Conservation (phyloP, 2,888 invertebrate genomes). For the Aphelenchoides bicaudatus region DNA sequence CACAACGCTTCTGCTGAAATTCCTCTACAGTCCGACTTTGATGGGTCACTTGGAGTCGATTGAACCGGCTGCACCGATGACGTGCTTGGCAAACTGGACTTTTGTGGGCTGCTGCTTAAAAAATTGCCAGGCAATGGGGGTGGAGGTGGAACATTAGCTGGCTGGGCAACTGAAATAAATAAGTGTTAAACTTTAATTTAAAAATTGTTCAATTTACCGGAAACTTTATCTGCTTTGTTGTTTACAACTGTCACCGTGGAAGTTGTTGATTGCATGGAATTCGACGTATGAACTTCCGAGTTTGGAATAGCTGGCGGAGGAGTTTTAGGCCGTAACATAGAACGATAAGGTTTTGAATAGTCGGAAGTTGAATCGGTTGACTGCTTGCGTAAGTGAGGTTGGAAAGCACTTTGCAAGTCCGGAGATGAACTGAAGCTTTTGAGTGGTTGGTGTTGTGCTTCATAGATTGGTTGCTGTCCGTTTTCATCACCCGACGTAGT, state of each 20-base stretch:
- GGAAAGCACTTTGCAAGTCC: constrained; percentile 31
- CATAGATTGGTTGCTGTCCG: not conserved
- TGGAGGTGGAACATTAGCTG: not conserved
- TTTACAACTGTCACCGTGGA: not conserved
- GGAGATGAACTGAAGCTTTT: constrained; percentile 45
- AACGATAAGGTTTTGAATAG: constrained; percentile 29
- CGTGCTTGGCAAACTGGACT: not conserved
- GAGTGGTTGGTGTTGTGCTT: constrained; percentile 16
- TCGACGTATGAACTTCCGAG: constrained; percentile 15
- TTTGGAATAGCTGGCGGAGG: constrained; percentile 40
- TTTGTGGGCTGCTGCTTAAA: not conserved
- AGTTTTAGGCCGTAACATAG: constrained; percentile 35
- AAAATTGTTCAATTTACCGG: not conserved
- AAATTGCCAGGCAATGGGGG: constrained; percentile 14
- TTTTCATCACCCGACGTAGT: constrained; percentile 14
- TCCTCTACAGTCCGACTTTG: constrained; percentile 33
- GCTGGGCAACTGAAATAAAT: constrained; percentile 10
- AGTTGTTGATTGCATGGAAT: not conserved
- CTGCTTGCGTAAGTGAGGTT: not conserved
- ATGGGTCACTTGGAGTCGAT: not conserved
- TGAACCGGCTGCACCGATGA: not conserved
- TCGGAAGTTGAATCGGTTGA: constrained; percentile 36
- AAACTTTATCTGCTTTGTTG: constrained; percentile 9
- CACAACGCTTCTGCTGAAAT: constrained; percentile 40
- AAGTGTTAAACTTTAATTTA: not conserved